phyloP scores from a whole-genome alignment of 2,888 invertebrate species.

The Drosophila diplacantha region DNA sequence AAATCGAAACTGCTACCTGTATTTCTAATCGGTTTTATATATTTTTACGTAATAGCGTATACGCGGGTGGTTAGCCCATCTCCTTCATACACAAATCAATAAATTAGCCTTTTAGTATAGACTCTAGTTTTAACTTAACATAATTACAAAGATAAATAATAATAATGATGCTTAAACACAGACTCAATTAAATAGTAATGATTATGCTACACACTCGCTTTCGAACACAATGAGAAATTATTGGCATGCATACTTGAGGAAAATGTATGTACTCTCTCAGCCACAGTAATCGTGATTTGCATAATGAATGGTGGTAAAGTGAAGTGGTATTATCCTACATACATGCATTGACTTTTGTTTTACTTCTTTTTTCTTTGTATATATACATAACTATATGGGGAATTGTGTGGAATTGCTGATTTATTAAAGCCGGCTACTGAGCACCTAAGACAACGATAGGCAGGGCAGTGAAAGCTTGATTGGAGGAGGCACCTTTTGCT shows the following conservation, averaged over 20 bases:
- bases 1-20: constrained; percentile 16
- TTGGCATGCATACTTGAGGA: constrained; percentile 38
- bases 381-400: constrained; percentile 35
- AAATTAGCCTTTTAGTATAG: constrained; percentile 34
- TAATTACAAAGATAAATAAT: constrained; percentile 35
- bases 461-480: constrained; percentile 47
- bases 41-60: constrained; percentile 36
- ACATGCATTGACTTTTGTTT: constrained; percentile 38
- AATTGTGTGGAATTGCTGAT: constrained; percentile 38
- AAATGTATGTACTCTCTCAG: constrained; percentile 39
- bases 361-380: constrained; percentile 10
- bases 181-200: constrained; percentile 46
- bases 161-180: constrained; percentile 27
- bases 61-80: constrained; percentile 18
- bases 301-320: constrained; percentile 41
- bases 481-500: constrained; percentile 36
- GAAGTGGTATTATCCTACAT: constrained; percentile 33
- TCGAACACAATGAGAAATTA: constrained; percentile 40
- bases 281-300: constrained; percentile 62
- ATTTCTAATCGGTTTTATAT: constrained; percentile 43
- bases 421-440: constrained; percentile 36
- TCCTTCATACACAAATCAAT: constrained; percentile 41
- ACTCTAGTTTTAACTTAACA: constrained; percentile 27
- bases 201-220: constrained; percentile 25
- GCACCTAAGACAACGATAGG: constrained; percentile 44